Base-by-base conservation (phyloP, 1,140 invertebrate species). In the Cotesia glomerata region DNA sequence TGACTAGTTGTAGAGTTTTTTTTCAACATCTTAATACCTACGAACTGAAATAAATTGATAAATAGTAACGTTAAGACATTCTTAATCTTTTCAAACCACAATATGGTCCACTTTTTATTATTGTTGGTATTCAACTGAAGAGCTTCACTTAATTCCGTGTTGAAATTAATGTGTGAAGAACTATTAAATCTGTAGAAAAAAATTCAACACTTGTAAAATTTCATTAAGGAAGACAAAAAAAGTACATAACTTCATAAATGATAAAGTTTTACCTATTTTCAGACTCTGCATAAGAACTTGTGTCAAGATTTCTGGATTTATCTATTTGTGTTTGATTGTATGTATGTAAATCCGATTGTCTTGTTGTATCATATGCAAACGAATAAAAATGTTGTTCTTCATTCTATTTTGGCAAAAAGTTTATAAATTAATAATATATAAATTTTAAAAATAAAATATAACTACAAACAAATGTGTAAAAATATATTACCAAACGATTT, bases 141-240 rank as follows among this genome's bases (percentile, higher is more conserved):
- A 5, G 74, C 73, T 8, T 84, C 79, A 26, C 84, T 79, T 9
- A 83, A 65, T 65, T 85, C 83, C 11, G 74, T 72, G 58, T 85
- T 81, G 8, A 84, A 86, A 71, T 86, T 81, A 7, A 78, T 16
- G n/a, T 76, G 32, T 56, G 76, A 52, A 14, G 64, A 69, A n/a
- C 62, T 36, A 32, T 70, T 56, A 69, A 65, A 73, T 66, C 71
- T 77, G 11, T 16, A 54, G 59, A 67, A 70, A 54, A 18, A 52
- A 13, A 62, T 51, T 34, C 14, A 54, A 14, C 18, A 64, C 2
- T 64, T 62, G 14, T 16, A 64, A 49, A 13, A 39, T 39, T 49
- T 52, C 49, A 62, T 68, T 18, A 5, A 69, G 14, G 1, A 39
- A 69, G 39, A 5, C 1, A 32, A 11, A 67, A 2, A 34, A 36